Percentiles rank a stretch among this genome's conserved stretches.
These are phyloP conservation scores for Nannoperca obscura DNA, from an alignment of 2,797 vertebrate species.

Conservation along the genomic window DNA sequence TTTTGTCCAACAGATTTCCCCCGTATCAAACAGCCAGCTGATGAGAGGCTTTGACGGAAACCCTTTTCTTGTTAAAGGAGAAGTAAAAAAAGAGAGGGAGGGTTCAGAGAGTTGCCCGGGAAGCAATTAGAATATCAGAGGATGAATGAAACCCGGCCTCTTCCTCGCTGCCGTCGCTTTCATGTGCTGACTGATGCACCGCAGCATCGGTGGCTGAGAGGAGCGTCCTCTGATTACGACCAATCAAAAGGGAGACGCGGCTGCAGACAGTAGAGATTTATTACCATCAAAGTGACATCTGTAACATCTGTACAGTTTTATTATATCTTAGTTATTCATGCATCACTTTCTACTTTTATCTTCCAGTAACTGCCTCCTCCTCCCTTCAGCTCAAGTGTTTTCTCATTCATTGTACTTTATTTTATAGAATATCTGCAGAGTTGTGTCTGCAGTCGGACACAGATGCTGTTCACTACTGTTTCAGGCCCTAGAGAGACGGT, in stretches of 20 bases:
- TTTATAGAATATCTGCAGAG: background rate
- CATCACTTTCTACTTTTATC: conserved; percentile 3
- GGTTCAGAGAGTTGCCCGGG: conserved; percentile 64
- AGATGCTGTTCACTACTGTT: conserved; percentile 20
- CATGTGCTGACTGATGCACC: conserved; percentile 57
- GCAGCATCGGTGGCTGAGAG: conserved; percentile 10
- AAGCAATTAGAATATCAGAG: conserved; percentile 79
- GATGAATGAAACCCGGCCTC: conserved; percentile 23
- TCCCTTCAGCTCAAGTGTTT: background rate
- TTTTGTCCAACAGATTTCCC: conserved; percentile 45
- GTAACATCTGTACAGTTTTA: conserved; percentile 13
- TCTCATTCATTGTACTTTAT: background rate
- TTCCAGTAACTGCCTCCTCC: background rate
- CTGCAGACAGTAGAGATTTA: conserved; percentile 35
- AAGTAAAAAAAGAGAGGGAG: conserved; percentile 9
- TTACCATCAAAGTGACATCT: conserved; percentile 52
- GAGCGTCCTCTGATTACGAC: conserved; percentile 21
- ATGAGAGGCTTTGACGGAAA: conserved; percentile 38
- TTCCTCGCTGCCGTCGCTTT: conserved; percentile 54
- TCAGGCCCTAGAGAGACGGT: conserved; percentile 14
- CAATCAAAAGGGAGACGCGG: conserved; percentile 34
- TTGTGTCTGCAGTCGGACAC: background rate
- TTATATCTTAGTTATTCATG: conserved; percentile 25
- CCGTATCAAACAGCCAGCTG: conserved; percentile 57
- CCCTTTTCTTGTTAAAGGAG: conserved; percentile 33